Conservation (phyloP, 2,797 vertebrate genomes). For the Sardinella longiceps region DNA sequence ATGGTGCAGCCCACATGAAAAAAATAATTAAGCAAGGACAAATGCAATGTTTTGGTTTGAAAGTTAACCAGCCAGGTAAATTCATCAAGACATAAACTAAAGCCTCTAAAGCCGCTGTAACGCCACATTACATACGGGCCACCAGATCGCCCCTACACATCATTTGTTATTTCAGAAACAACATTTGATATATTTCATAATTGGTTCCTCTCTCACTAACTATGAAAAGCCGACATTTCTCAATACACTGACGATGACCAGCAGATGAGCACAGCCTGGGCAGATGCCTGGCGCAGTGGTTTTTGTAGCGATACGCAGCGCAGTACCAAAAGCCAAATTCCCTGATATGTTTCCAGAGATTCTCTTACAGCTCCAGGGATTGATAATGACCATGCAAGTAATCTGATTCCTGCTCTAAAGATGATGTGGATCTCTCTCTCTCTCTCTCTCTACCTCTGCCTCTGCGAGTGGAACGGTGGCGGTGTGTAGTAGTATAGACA, state of each 20-base stretch:
- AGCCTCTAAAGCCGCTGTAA: not conserved
- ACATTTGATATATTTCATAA: not conserved
- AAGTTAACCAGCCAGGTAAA: conserved; percentile 20
- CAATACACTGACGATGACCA: not conserved
- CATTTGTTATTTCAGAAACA: not conserved
- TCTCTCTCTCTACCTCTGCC: too few relatives aligned
- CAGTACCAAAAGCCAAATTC: not conserved
- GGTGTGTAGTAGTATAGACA: not conserved
- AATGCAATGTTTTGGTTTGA: conserved; percentile 25
- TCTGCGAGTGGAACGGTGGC: not conserved
- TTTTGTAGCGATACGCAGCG: not conserved
- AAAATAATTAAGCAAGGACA: conserved; percentile 17
- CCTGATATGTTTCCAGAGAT: not conserved
- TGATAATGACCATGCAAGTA: conserved; percentile 3
- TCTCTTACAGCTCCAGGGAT: not conserved
- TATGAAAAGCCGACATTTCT: not conserved
- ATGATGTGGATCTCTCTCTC: not conserved
- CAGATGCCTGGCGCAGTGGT: not conserved
- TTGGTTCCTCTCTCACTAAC: not conserved
- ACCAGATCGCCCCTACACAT: not conserved
- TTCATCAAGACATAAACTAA: conserved; percentile 25
- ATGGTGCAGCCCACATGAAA: conserved; percentile 19
- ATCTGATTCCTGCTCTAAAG: not conserved
- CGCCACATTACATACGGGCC: not conserved
- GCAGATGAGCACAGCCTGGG: not conserved